A percentile compares a stretch with the other conserved stretches of the same genome.
Evolutionary conservation across 2,113 vertebrate species (phyloP).

Genomic region (Condylura cristata): DNA sequence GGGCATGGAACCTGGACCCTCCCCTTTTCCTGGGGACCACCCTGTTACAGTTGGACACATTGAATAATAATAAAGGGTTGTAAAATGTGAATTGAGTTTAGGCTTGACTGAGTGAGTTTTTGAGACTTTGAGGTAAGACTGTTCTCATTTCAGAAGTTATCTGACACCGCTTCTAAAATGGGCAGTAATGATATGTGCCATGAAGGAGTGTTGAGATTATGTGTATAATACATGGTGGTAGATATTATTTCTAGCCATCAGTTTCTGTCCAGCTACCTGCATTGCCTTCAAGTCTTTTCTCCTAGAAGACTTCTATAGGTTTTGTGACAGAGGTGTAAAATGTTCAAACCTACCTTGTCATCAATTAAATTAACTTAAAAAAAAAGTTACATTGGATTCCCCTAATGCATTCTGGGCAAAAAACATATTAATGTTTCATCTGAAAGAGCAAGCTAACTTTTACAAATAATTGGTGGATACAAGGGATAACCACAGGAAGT

Average conservation of each 20-base stretch:
- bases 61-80: neutral
- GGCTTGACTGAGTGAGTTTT: neutral
- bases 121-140: neutral
- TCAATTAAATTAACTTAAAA: slow-evolving; percentile 30
- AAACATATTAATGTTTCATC: slow-evolving; percentile 12
- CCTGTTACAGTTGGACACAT: no score
- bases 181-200: neutral
- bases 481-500: neutral
- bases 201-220: neutral
- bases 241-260: neutral
- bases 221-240: neutral
- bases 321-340: slow-evolving; percentile 73
- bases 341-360: slow-evolving; percentile 73
- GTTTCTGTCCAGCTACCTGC: neutral
- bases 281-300: slow-evolving; percentile 21
- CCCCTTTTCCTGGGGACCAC: no score
- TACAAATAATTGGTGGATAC: neutral
- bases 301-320: slow-evolving; percentile 15
- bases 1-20: no score
- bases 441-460: neutral
- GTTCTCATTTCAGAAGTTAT: neutral
- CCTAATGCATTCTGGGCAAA: slow-evolving; percentile 60
- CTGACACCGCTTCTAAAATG: neutral
- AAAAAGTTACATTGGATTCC: slow-evolving; percentile 66
- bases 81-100: neutral